These are phyloP conservation scores for Andrena cerasifolii DNA, from an alignment of 1,140 invertebrate genomes.

Conservation along the genomic window DNA sequence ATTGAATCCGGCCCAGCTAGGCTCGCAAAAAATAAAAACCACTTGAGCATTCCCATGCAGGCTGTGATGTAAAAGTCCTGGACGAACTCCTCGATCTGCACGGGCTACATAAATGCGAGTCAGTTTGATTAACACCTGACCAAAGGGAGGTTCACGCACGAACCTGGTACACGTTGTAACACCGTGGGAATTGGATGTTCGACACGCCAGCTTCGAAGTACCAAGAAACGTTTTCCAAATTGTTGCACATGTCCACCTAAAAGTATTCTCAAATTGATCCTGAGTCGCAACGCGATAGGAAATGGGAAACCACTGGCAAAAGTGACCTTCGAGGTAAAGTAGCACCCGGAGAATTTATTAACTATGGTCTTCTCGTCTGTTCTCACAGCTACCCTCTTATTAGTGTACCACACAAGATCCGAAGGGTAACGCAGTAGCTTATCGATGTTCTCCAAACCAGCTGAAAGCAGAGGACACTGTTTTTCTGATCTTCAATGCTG, in stretches of 20 bases:
- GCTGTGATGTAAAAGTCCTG: conserved; percentile 86
- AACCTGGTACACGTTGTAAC: conserved; percentile 87
- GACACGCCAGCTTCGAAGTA: conserved; percentile 83
- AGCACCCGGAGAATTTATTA: conserved; percentile 89
- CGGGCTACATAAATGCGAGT: conserved; percentile 25
- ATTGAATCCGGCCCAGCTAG: conserved; percentile 53
- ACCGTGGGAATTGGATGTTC: conserved; percentile 85
- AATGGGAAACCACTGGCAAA: background rate
- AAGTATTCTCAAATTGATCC: conserved; percentile 6
- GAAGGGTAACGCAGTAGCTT: conserved; percentile 47
- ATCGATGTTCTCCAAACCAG: conserved; percentile 40
- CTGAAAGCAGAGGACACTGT: conserved; percentile 2
- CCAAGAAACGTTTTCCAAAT: conserved; percentile 85
- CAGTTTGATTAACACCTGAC: background rate
- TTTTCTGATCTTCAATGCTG: background rate
- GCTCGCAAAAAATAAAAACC: conserved; percentile 78
- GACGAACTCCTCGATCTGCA: conserved; percentile 88
- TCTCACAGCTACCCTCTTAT: conserved; percentile 31
- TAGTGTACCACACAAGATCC: conserved; percentile 56
- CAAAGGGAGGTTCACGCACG: conserved; percentile 72
- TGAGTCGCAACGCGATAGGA: too few species aligned
- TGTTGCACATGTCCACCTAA: conserved; percentile 83
- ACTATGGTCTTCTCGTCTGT: conserved; percentile 83
- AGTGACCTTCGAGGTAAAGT: conserved; percentile 92
- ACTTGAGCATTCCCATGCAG: conserved; percentile 84